Percentiles rank a stretch among this genome's conserved stretches.
Evolutionary conservation across 2,888 invertebrate species (phyloP).

Genomic region (Agriopis leucophaearia): DNA sequence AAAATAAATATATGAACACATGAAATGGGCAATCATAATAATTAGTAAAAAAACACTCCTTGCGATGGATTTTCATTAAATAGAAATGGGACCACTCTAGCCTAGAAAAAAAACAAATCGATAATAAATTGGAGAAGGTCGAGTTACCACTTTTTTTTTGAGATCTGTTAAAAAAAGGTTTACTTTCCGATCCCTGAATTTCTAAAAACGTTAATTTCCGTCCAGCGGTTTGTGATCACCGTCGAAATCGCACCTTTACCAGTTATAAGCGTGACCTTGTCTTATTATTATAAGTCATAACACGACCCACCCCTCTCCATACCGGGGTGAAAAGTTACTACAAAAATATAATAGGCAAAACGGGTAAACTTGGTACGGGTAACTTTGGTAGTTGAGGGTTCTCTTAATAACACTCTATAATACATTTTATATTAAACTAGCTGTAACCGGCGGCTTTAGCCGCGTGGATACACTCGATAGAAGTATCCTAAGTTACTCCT

Average conservation of each 20-base stretch:
- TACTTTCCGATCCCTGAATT: background rate
- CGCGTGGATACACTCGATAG: too few relatives aligned
- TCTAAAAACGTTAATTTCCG: too few relatives aligned
- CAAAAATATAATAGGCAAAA: slow-evolving; percentile 49
- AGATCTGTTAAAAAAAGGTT: background rate
- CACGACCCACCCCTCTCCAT: slow-evolving; percentile 38
- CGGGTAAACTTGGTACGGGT: background rate
- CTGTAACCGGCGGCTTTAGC: too few relatives aligned
- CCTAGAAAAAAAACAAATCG: too few relatives aligned
- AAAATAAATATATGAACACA: too few relatives aligned
- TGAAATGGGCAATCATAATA: too few relatives aligned
- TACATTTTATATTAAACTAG: background rate
- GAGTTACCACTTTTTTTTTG: too few relatives aligned
- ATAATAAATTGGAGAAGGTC: too few relatives aligned
- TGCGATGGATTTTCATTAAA: too few relatives aligned
- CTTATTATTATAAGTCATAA: slow-evolving; percentile 49
- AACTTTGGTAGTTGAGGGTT: background rate
- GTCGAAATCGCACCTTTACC: slow-evolving; percentile 26
- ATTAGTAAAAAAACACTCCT: too few relatives aligned
- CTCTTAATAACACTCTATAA: background rate
- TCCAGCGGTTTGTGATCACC: background rate
- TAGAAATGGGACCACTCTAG: too few relatives aligned
- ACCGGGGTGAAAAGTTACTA: slow-evolving; percentile 57
- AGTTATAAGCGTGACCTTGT: slow-evolving; percentile 45
- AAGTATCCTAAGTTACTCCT: too few relatives aligned